These are phyloP conservation scores for Phaonia tiefii DNA, from an alignment of 2,888 invertebrate genomes.

Conservation along the genomic window DNA sequence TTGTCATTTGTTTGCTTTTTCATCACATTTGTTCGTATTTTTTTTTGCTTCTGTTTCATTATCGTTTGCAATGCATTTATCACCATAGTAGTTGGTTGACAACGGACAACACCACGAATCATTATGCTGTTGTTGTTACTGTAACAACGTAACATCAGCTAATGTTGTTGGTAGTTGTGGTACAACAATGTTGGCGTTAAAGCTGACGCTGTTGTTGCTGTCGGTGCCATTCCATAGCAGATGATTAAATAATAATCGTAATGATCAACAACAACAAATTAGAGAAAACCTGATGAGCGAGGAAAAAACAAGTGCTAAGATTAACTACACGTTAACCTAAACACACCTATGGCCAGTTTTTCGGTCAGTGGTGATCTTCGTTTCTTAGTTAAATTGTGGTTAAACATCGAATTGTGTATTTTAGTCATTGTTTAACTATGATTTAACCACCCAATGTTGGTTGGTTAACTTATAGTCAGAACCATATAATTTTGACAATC, in stretches of 20 bases:
- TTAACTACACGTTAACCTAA: not conserved
- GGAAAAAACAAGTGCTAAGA: no score
- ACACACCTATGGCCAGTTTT: no score
- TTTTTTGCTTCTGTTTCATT: not conserved
- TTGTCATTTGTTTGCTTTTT: no score
- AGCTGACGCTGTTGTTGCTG: not conserved
- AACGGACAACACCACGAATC: not conserved
- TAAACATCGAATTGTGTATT: no score
- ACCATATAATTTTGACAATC: no score
- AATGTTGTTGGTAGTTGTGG: not conserved
- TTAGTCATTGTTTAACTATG: no score
- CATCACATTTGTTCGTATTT: not conserved
- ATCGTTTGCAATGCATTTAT: not conserved
- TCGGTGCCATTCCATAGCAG: not conserved
- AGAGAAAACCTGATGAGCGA: not conserved
- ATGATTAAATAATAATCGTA: conserved; percentile 11
- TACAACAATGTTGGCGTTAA: not conserved
- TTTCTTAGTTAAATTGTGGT: no score
- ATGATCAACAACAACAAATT: conserved; percentile 10
- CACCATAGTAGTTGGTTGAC: not conserved
- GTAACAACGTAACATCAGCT: not conserved
- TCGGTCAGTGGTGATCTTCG: no score
- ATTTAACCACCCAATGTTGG: no score
- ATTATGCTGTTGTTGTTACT: not conserved
- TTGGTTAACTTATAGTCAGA: no score